Conservation (phyloP, 2,888 invertebrate species). For the Galeruca laticollis region DNA sequence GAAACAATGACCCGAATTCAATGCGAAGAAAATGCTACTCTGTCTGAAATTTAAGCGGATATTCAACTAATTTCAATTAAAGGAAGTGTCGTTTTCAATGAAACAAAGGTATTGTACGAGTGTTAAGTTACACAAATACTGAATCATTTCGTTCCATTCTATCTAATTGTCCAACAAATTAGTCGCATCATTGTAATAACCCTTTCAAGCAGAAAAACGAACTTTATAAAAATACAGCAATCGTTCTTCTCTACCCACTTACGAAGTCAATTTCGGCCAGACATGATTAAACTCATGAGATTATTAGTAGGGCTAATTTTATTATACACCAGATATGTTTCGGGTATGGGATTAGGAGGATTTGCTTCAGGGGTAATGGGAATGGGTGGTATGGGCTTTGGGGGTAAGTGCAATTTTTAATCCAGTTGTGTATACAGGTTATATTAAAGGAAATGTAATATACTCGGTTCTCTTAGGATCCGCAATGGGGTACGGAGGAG, state of each 20-base stretch:
- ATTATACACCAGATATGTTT: conserved; percentile 47
- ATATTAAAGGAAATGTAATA: background rate
- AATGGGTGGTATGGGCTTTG: conserved; percentile 62
- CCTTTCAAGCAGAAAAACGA: conserved; percentile 18
- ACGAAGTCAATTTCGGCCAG: conserved; percentile 66
- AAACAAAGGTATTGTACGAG: background rate
- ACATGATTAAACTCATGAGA: conserved; percentile 58
- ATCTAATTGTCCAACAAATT: conserved; percentile 20
- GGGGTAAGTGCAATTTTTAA: conserved; percentile 1
- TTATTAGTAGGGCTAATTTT: conserved; percentile 66
- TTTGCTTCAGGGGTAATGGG: conserved; percentile 16
- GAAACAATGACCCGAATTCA: too few relatives aligned
- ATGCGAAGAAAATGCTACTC: too few relatives aligned
- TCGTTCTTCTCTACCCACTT: conserved; percentile 60
- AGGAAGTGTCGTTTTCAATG: background rate
- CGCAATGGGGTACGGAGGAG: conserved; percentile 31
- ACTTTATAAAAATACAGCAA: conserved; percentile 15
- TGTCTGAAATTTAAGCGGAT: too few relatives aligned
- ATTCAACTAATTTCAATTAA: background rate
- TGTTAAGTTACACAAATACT: background rate
- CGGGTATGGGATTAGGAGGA: conserved; percentile 23
- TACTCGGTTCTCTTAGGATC: conserved; percentile 3
- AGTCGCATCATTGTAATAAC: conserved; percentile 18
- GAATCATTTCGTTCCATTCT: conserved; percentile 5
- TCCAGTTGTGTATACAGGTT: background rate